A percentile compares a stretch with the other conserved stretches of the same genome.
phyloP scores from a whole-genome alignment of 2,113 vertebrate species.

The Eleginops maclovinus region DNA sequence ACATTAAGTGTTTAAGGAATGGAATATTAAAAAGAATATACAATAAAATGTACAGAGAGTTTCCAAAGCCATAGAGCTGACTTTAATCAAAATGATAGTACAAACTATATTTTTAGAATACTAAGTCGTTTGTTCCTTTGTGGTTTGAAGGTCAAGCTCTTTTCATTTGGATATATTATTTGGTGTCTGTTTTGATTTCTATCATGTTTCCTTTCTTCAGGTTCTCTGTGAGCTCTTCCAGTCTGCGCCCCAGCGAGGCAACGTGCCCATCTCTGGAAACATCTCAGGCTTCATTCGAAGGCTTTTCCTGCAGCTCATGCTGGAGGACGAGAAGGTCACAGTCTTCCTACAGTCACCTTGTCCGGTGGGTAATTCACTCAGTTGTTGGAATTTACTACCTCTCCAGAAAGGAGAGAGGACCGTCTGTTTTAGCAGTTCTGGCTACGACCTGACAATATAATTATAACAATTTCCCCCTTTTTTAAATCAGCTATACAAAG shows the following conservation, averaged over 20 bases:
- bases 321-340: constrained; percentile 98
- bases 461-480: not conserved
- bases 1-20: too few species aligned
- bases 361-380: constrained; percentile 86
- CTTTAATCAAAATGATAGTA: not conserved
- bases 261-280: constrained; percentile 94
- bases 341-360: constrained; percentile 99
- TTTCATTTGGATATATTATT: not conserved
- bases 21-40: too few species aligned
- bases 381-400: not conserved
- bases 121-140: not conserved
- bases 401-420: not conserved
- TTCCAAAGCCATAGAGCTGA: not conserved
- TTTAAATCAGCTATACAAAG: constrained; percentile 92
- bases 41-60: too few species aligned
- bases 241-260: constrained; percentile 94
- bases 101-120: not conserved
- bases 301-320: constrained; percentile 97
- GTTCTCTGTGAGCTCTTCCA: constrained; percentile 99
- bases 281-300: constrained; percentile 98
- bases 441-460: not conserved
- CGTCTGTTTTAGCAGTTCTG: not conserved
- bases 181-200: not conserved
- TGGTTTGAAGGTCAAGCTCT: not conserved
- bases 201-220: constrained; percentile 73